Base-by-base conservation (phyloP, 2,888 invertebrate genomes). In the Epinotia demarniana region DNA sequence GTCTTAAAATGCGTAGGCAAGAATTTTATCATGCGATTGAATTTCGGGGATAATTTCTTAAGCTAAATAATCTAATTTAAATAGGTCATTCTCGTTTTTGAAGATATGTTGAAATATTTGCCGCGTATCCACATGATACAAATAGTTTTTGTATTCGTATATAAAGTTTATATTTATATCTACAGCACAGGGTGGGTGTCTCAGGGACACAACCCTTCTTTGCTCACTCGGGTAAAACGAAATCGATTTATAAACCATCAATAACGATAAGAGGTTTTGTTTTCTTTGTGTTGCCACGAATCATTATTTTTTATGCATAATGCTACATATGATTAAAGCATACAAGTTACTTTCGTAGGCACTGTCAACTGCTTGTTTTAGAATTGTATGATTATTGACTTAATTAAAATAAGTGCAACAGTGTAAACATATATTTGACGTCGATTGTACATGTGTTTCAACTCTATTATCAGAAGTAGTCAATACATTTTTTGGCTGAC, bases 191-290 rank as follows among this genome's bases (percentile, higher is more conserved):
- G 79, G 77, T 71, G 75, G 77, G 79, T 75, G 75, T 53, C 66
- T 58, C 64, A 72, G 82, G 81, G 81, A 83, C 83, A 84, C 83
- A 84, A 85, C 86, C 87, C 86, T 87, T 81, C 84, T 80, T 81
- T 83, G 85, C 77, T 82, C 87, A 82, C 81, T 84, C 81, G 82
- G 81, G 85, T 85, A 83, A 81, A 81, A 87, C 84, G 81, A 82
- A 87, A 89, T 87, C 87, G 83, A 89, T 89, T 89, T 87, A 89
- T 87, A 86, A 85, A 86, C 85, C 81, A 84, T 81, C 85, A 84
- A 83, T 83, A 84, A 87, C 83, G 82, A 82, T 79, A 78, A 78
- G 78, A 79, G 79, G 77, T 83, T 81, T 83, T 81, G 82, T 83
- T 83, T 82, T 82, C 80, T 83, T 83, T 85, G 79, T 82, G 80